Conservation (phyloP, 2,888 invertebrate genomes). For the Erpobdella octoculata region DNA sequence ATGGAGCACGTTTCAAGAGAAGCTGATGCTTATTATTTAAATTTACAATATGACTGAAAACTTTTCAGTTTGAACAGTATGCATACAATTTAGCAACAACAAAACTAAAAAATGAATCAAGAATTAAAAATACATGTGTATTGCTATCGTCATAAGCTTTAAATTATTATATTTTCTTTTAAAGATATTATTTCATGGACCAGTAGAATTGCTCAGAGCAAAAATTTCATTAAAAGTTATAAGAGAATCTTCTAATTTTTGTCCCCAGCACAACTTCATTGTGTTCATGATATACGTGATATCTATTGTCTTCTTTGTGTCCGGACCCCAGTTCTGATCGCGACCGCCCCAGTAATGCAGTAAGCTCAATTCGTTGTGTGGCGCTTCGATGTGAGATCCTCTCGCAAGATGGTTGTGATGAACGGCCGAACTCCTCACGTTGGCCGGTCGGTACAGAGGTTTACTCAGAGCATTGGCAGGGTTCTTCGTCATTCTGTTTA, state of each 20-base stretch:
- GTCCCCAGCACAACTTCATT: constrained; percentile 29
- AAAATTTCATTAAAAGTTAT: constrained; percentile 32
- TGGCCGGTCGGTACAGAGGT: constrained; percentile 35
- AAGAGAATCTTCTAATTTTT: constrained; percentile 27
- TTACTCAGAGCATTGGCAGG: constrained; percentile 37
- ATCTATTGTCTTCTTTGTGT: constrained; percentile 34
- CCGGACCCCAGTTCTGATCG: constrained; percentile 39
- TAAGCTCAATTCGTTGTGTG: constrained; percentile 32
- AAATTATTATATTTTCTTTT: no score
- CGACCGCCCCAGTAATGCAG: constrained; percentile 40
- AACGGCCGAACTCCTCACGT: constrained; percentile 26
- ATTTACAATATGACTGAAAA: no score
- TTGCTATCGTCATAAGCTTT: no score
- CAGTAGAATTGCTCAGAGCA: constrained; percentile 32
- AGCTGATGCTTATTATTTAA: no score
- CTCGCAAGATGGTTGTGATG: constrained; percentile 31
- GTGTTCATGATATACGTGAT: constrained; percentile 33
- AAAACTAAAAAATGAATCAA: no score
- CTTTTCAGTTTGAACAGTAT: no score
- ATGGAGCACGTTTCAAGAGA: no score
- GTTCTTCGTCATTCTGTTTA: constrained; percentile 35
- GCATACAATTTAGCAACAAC: no score
- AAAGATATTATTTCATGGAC: no score
- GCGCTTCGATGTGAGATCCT: constrained; percentile 28
- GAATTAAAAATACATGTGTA: no score